Evolutionary conservation across 1,140 invertebrate species (phyloP).

Genomic region (Drosophila hydei): DNA sequence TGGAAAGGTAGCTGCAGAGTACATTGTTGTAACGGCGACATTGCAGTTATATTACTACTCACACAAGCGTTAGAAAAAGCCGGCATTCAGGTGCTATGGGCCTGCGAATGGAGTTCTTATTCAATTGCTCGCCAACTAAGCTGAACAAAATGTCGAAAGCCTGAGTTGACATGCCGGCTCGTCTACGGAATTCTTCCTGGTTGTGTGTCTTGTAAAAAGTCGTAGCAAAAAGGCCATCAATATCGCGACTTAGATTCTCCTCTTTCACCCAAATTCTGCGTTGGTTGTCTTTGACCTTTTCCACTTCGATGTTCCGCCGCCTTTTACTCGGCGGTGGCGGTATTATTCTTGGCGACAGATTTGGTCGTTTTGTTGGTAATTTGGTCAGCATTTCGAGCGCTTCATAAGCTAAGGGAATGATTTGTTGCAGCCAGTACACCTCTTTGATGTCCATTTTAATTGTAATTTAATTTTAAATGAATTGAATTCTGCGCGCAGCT

Average conservation of each 20-base stretch:
- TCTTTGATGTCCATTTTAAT: slow-evolving; percentile 18
- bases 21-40: not conserved
- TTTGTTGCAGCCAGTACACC: slow-evolving; percentile 7
- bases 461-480: no score
- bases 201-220: slow-evolving; percentile 1
- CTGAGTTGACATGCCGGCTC: slow-evolving; percentile 18
- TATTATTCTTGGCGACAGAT: no score
- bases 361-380: not conserved
- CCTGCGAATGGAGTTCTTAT: slow-evolving; percentile 18
- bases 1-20: slow-evolving; percentile 16
- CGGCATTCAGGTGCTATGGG: slow-evolving; percentile 14
- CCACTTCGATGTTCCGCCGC: not conserved
- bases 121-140: slow-evolving; percentile 20
- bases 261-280: slow-evolving; percentile 15
- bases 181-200: slow-evolving; percentile 5
- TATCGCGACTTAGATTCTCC: slow-evolving; percentile 15
- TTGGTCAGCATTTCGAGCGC: not conserved
- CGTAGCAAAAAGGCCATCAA: slow-evolving; percentile 18
- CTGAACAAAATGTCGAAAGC: slow-evolving; percentile 20
- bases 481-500: slow-evolving; percentile 1
- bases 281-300: not conserved
- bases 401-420: slow-evolving; percentile 2
- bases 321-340: not conserved
- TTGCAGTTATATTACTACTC: not conserved
- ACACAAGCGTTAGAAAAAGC: slow-evolving; percentile 20